phyloP scores from a whole-genome alignment of 2,888 invertebrate genomes.

The Tiliacea citrago region DNA sequence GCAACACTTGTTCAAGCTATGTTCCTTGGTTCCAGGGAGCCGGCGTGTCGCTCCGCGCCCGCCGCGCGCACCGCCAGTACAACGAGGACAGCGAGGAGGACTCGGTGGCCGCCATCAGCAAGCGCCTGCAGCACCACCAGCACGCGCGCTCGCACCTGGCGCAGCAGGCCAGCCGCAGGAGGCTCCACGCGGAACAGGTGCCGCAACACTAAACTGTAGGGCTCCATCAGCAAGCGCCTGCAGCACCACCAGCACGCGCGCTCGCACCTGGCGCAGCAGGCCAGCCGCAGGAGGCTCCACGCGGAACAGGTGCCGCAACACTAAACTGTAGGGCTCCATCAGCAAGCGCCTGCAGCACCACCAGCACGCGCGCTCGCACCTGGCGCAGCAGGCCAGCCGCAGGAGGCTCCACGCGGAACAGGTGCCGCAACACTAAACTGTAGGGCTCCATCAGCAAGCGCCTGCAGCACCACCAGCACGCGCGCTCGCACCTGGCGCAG shows the following conservation, averaged over 20 bases:
- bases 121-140: constrained; percentile 79
- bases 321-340: too few species aligned
- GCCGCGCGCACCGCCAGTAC: constrained; percentile 85
- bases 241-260: constrained; percentile 74
- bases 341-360: constrained; percentile 82
- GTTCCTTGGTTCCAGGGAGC: constrained; percentile 51
- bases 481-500: constrained; percentile 61
- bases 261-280: constrained; percentile 61
- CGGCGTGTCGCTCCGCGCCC: constrained; percentile 79
- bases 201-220: too few species aligned
- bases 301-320: constrained; percentile 60
- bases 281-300: constrained; percentile 59
- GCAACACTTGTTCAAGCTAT: not conserved
- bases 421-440: too few species aligned
- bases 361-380: constrained; percentile 68
- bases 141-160: constrained; percentile 64
- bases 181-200: constrained; percentile 60
- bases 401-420: constrained; percentile 56
- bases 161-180: constrained; percentile 62
- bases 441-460: constrained; percentile 89
- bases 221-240: constrained; percentile 86
- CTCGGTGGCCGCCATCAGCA: constrained; percentile 86
- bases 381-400: constrained; percentile 63
- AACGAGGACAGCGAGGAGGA: constrained; percentile 92
- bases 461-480: constrained; percentile 74